Evolutionary conservation across 2,797 vertebrate genomes (phyloP).

Genomic region (Tangara arthus): DNA sequence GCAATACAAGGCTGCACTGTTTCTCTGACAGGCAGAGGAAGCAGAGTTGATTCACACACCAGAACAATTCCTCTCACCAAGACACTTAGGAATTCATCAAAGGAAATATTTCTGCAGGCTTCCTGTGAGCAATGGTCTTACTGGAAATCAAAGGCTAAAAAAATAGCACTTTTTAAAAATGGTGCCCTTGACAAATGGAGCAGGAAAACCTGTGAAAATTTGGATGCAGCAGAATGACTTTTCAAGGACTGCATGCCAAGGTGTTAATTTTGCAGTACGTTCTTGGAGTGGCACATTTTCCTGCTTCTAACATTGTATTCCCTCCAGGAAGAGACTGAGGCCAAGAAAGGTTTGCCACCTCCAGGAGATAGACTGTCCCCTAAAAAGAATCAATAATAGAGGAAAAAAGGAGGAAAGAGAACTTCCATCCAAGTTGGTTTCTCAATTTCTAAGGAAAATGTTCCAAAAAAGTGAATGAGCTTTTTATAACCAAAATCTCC

Average conservation of each 20-base stretch:
- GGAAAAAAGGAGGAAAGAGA: background rate
- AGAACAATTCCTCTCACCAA: conserved; percentile 40
- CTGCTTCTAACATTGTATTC: background rate
- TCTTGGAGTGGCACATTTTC: conserved; percentile 11
- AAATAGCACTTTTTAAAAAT: background rate
- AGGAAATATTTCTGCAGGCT: conserved; percentile 47
- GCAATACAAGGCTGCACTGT: background rate
- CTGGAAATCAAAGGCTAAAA: conserved; percentile 38
- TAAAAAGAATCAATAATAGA: conserved; percentile 31
- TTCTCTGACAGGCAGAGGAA: conserved; percentile 53
- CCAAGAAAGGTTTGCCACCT: background rate
- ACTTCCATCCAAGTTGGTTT: background rate
- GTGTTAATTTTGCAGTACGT: background rate
- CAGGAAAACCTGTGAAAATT: conserved; percentile 37
- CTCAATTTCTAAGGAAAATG: background rate
- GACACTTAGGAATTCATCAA: conserved; percentile 46
- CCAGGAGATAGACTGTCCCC: background rate
- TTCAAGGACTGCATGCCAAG: background rate
- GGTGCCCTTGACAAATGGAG: background rate
- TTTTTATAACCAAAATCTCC: conserved; percentile 17
- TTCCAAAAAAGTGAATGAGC: conserved; percentile 23
- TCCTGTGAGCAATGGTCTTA: conserved; percentile 52
- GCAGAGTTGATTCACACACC: conserved; percentile 29
- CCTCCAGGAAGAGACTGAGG: background rate
- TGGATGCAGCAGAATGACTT: background rate